Evolutionary conservation across 64 coral and sea anemone genomes (phyloP), one percentile per base, ranked within the genome.

Genomic region (Pocillopora verrucosa): DNA sequence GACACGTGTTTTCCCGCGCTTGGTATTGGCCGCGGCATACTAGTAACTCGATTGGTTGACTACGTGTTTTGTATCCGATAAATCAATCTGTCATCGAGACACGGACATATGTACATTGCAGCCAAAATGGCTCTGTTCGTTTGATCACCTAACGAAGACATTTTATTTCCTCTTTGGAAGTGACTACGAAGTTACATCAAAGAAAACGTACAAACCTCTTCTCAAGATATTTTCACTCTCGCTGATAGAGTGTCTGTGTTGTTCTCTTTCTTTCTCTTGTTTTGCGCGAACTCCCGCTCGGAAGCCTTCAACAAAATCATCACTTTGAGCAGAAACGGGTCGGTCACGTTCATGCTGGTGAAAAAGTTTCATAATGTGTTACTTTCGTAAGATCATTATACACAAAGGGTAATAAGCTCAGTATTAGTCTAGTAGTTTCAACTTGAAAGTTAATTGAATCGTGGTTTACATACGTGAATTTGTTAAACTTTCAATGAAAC

Each of bases 281-380:
- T 80, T 92, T 57, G 64, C 86, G 12, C 90, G 82, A 70, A 92
- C 77, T 16, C 90, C 90, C 34, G 90, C 90, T 35, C 83, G 75
- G 37, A 92, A 92, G 5, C 90, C 90, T 80, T 92, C 90, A 25
- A 79, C 74, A 69, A 73, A 92, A 0, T 92, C 90, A 15, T 92
- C 90, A 87, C 90, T 92, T 30, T 74, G 83, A 16, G 90, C 90
- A 73, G 90, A 92, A 34, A 86, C 57, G 13, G 90, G 90, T 5
- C 90, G 83, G 37, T 92, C 90, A 69, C 69, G 59, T 61, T 92
- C 65, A 14, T 85, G 63, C 82, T 78, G 62, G 72, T 35, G 22
- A 76, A 38, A 77, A 75, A 74, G 61, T 26, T 3, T 61, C 11
- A 59, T 1, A 36, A 63, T 16, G 30, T 14, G 12, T 7, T 12